Base-by-base conservation (phyloP, 2,113 vertebrate genomes). In the Columbina picui region DNA sequence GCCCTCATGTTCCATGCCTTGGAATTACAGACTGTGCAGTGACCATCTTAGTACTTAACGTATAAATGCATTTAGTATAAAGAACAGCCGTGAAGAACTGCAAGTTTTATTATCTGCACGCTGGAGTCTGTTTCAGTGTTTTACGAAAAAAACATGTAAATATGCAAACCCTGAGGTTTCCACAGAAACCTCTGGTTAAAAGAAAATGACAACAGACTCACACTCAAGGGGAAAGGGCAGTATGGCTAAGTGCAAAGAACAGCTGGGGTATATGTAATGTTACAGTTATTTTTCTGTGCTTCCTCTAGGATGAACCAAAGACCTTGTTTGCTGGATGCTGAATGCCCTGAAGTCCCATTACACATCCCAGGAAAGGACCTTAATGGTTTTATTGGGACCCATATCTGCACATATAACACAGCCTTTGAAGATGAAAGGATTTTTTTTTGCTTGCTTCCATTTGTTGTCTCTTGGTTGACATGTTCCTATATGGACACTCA, bases 401-500 rank as follows among this genome's bases (percentile, higher is more conserved):
- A 69, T 87, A 79, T 96, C 88, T 78, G 52, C 64, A 90, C 85
- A 84, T 88, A 90, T 93, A 97, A 92, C 75, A 93, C 49, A 87
- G 92, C 79, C 91, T 96, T 92, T 77, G 81, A 88, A 97, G 95
- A 74, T 94, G 83, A 94, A 90, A 94, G 93, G 87, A 94, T 56
- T 89, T 84, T 96, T 83, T 84, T 57, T 93, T 60, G 64, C 78
- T 57, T 78, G 80, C 78, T 84, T 94, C 69, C 74, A 91, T 94
- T 82, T 90, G 95, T 89, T 94, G 84, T 94, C 75, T 94, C 84
- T 96, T 94, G 69, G 63, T 95, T 98, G 96, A 97, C 97, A 79
- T 94, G 95, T 94, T 95, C 36, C 91, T 96, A 41, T 93, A 90
- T 47, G 95, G 94, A 95, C 96, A 87, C 65, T 84, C 87, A 95